phyloP scores from a whole-genome alignment of 2,888 invertebrate genomes.

The Lutraria lutraria region DNA sequence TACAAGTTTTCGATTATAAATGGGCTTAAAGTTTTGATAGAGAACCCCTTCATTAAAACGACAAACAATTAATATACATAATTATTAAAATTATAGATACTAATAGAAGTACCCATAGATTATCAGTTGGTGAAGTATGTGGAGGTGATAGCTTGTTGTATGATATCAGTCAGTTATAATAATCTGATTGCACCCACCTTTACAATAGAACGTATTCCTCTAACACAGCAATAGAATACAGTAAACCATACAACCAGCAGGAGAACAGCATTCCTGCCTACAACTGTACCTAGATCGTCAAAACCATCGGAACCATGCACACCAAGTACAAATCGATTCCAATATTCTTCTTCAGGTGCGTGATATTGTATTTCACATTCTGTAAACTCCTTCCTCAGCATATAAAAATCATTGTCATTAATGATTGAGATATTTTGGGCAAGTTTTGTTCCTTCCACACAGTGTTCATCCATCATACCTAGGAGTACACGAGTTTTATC shows the following conservation, averaged over 20 bases:
- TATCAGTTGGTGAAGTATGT: not conserved
- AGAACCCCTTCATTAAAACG: too few species aligned
- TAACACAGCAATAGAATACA: constrained; percentile 42
- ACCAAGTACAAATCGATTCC: constrained; percentile 41
- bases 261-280: constrained; percentile 33
- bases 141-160: too few species aligned
- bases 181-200: constrained; percentile 28
- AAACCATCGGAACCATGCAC: constrained; percentile 31
- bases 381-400: constrained; percentile 11
- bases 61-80: too few species aligned
- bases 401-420: not conserved
- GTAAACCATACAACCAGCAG: constrained; percentile 38
- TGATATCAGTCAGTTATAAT: too few species aligned
- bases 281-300: constrained; percentile 31
- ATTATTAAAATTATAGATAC: too few species aligned
- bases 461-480: not conserved
- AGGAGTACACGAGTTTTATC: not conserved
- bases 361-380: constrained; percentile 21
- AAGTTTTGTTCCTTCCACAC: not conserved
- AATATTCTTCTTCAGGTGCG: constrained; percentile 37
- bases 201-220: constrained; percentile 39
- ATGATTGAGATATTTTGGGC: not conserved
- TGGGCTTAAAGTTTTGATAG: too few species aligned
- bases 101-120: too few species aligned
- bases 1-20: too few species aligned